Base-by-base conservation (phyloP, 2,797 vertebrate genomes). In the Pempheris klunzingeri region DNA sequence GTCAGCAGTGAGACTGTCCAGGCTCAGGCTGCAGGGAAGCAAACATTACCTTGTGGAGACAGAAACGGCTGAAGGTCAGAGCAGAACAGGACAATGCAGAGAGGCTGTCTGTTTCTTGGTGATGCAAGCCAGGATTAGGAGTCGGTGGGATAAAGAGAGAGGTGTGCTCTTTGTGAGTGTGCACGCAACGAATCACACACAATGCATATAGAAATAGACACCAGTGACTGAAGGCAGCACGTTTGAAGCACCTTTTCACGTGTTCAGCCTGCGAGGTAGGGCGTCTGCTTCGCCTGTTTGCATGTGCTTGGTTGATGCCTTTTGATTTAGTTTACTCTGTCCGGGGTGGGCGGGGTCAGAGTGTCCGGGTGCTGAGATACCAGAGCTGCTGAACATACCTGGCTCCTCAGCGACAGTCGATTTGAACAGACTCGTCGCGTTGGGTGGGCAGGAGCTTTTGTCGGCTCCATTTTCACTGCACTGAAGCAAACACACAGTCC, bases 1-100 rank as follows among this genome's bases (percentile, higher is more conserved):
- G 54, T 65, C 77, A 80, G 67, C 60, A 47, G 55, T 93, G 91
- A 94, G 75, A 86, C 81, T 90, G 74, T 84, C 92, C 94, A 93
- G 92, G 73, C 85, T 77, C 76, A n/a, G 71, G 81, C 73, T 74
- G 72, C 79, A 28, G 55, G 60, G 82, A 78, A 74, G 79, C 85
- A 90, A 90, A 90, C 84, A 81, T 90, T 87, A 87, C 84, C 80
- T 83, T 90, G 83, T 91, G 80, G 73, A 89, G 82, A 86, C 74
- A 69, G 72, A 73, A 54, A 74, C 39, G 5, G 61, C 68, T 69
- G 60, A 86, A 75, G 50, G 66, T 75, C 62, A 64, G 28, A 83
- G 53, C 54, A 71, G 67, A 77, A 32, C 71, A 83, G 78, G 58
- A 85, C 59, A 26, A 69, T 36, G 65, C 41, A 54, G 76, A 55